Conservation (phyloP, 1,140 invertebrate species). For the Brachystomella parvula region DNA sequence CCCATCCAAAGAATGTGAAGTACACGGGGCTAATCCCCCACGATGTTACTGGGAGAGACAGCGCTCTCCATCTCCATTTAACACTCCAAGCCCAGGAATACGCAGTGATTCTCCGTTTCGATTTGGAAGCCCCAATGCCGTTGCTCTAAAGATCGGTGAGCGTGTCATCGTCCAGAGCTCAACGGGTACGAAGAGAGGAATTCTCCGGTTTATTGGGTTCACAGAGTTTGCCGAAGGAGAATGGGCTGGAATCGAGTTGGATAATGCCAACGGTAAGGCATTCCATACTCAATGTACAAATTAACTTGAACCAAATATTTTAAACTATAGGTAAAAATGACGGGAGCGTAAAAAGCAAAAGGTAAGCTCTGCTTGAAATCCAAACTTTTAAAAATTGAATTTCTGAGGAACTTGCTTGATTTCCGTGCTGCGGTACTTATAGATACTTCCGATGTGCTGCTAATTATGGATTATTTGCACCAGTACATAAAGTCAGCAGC, state of each 20-base stretch:
- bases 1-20: neutral
- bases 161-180: conserved; percentile 80
- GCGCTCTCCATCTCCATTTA: conserved; percentile 21
- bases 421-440: conserved; percentile 20
- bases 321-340: conserved; percentile 70
- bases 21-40: neutral
- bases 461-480: conserved; percentile 86
- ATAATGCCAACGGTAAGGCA: conserved; percentile 72
- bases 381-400: neutral
- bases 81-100: neutral
- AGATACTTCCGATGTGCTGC: conserved; percentile 91
- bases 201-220: conserved; percentile 57
- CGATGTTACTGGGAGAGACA: neutral
- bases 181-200: conserved; percentile 78
- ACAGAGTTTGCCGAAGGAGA: conserved; percentile 76
- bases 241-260: conserved; percentile 87
- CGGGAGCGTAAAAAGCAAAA: conserved; percentile 70
- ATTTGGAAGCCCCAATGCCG: neutral
- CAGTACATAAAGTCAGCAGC: conserved; percentile 71
- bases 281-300: neutral
- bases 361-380: conserved; percentile 34
- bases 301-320: neutral
- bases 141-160: conserved; percentile 53
- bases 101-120: neutral
- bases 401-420: neutral